Percentiles rank a stretch among this genome's conserved stretches.
These are phyloP conservation scores for Drosophila infuscata DNA, from an alignment of 2,888 invertebrate species.

Conservation along the genomic window DNA sequence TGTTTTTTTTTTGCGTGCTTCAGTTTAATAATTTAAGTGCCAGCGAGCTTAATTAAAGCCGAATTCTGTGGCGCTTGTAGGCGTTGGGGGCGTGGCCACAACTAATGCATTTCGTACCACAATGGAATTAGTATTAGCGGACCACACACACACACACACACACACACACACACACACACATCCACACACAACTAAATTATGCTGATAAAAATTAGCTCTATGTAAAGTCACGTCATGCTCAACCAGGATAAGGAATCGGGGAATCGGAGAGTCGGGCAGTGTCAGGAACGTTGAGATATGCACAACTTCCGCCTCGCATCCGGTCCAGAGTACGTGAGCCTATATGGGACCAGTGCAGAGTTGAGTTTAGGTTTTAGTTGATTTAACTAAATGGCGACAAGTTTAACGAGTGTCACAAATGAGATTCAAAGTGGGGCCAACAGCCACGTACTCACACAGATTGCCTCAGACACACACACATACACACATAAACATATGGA, in stretches of 20 bases:
- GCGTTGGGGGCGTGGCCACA: slow-evolving; percentile 22
- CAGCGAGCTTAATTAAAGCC: slow-evolving; percentile 68
- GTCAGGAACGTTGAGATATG: slow-evolving; percentile 59
- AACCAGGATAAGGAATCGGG: not conserved
- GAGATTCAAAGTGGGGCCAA: slow-evolving; percentile 71
- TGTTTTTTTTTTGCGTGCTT: slow-evolving; percentile 62
- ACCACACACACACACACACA: slow-evolving; percentile 3
- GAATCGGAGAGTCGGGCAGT: not conserved
- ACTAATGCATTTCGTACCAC: slow-evolving; percentile 65
- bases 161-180: slow-evolving; percentile 24
- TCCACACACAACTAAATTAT: slow-evolving; percentile 65
- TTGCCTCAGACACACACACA: slow-evolving; percentile 28
- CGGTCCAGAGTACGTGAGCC: slow-evolving; percentile 63
- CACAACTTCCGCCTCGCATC: slow-evolving; percentile 67
- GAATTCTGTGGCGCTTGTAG: slow-evolving; percentile 10
- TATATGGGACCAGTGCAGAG: slow-evolving; percentile 26
- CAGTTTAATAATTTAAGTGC: slow-evolving; percentile 67
- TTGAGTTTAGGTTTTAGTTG: slow-evolving; percentile 70
- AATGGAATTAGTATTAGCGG: slow-evolving; percentile 41
- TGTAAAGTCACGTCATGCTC: slow-evolving; percentile 71
- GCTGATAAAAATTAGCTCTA: slow-evolving; percentile 71
- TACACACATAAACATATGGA: slow-evolving; percentile 18
- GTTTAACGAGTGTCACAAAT: slow-evolving; percentile 80
- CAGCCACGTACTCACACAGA: slow-evolving; percentile 58
- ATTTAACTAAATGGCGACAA: slow-evolving; percentile 81